Conservation (phyloP, 2,888 invertebrate genomes). For the Rhingia rostrata region DNA sequence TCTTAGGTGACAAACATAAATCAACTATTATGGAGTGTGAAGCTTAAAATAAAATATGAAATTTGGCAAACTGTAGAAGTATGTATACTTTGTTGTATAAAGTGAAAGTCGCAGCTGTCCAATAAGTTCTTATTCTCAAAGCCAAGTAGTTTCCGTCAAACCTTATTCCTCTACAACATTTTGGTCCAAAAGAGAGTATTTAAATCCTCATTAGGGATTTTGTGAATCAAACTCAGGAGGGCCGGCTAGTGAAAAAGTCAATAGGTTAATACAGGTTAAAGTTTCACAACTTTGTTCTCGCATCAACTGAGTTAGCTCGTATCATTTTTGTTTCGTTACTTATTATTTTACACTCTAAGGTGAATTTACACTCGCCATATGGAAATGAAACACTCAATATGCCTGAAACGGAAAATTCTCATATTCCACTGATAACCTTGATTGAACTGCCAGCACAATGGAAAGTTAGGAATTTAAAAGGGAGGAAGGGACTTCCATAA, state of each 20-base stretch:
- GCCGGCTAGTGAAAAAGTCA: slow-evolving; percentile 22
- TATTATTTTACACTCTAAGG: slow-evolving; percentile 43
- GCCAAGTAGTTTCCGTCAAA: too few species aligned
- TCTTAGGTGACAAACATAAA: too few species aligned
- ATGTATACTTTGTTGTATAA: too few species aligned
- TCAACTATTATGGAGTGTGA: too few species aligned
- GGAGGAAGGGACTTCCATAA: background rate
- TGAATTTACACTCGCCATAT: background rate
- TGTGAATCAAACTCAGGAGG: too few species aligned
- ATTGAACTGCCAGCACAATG: background rate
- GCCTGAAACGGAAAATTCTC: slow-evolving; percentile 50
- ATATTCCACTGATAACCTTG: slow-evolving; percentile 43
- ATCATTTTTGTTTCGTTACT: slow-evolving; percentile 29
- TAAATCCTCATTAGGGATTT: too few species aligned
- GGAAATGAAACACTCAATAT: slow-evolving; percentile 8
- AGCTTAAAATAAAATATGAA: too few species aligned
- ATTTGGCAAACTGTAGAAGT: too few species aligned
- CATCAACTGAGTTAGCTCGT: slow-evolving; percentile 27
- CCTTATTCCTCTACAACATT: too few species aligned
- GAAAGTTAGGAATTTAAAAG: slow-evolving; percentile 6
- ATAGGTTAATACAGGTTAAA: slow-evolving; percentile 68
- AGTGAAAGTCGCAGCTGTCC: too few species aligned
- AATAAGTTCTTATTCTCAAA: too few species aligned
- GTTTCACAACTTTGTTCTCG: slow-evolving; percentile 48
- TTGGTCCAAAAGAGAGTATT: too few species aligned